Evolutionary conservation across 2,888 invertebrate species (phyloP), one percentile per base, ranked within the genome.

Genomic region (Acanthacorydalis orientalis): DNA sequence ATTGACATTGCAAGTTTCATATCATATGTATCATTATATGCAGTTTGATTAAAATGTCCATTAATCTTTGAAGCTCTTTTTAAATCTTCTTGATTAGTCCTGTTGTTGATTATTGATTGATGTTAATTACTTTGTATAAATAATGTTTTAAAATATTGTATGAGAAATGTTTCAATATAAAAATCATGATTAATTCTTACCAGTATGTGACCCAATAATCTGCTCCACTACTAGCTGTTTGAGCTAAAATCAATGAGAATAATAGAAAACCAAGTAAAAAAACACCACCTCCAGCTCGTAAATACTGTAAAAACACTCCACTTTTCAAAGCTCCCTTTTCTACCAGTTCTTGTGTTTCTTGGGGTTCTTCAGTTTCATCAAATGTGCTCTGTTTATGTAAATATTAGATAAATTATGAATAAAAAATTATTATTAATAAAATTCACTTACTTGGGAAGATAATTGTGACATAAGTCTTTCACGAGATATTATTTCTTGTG

Each of bases 171-270:
- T 46, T 16, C 40, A 11, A n/a, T 37, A 47, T 23, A n/a, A n/a
- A n/a, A n/a, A 34, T 14, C 37, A 31, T 37, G 12, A 33, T 45
- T 31, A 44, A 43, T 35, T 57, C 64, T 65, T 64, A 85, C 88
- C 88, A 88, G 56, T 75, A 64, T 2, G 80, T 80, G 1, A 88
- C 72, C 83, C 85, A 87, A 58, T 82, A 78, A 62, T 89, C 88
- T 43, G 76, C 72, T 45, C 77, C 72, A 40, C 84, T 83, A 48
- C 79, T 81, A 46, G 78, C 64, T 16, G 74, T 60, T 64, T 88
- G 87, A 4, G 83, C 82, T 7, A 78, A 53, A 15, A 85, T 52
- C 47, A 81, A 69, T 37, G 76, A 62, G 1, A 78, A 31, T 0
- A 74, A 31, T 4, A 82, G 71, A 8, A 74, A 55, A 0, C 72